These are phyloP conservation scores for Polyergus mexicanus DNA, from an alignment of 1,140 invertebrate species.

Conservation along the genomic window DNA sequence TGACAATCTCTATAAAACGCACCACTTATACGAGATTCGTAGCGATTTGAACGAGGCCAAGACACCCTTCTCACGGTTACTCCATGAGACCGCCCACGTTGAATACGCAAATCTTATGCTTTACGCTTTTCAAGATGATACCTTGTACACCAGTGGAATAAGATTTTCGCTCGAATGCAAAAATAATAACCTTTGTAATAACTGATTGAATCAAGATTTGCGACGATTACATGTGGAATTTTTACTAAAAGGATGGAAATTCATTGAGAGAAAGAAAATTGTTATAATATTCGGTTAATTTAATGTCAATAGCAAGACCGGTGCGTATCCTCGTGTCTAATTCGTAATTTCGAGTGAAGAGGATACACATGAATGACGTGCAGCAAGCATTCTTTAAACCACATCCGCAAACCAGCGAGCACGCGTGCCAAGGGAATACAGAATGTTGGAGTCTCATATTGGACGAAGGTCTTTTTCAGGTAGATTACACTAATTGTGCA, in stretches of 20 bases:
- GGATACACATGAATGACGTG: slow-evolving; percentile 81
- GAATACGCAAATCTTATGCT: slow-evolving; percentile 47
- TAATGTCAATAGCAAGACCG: neutral
- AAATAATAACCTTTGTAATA: slow-evolving; percentile 5
- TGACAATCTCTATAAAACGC: slow-evolving; percentile 46
- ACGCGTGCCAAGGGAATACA: slow-evolving; percentile 68
- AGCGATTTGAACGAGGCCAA: slow-evolving; percentile 51
- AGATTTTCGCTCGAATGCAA: slow-evolving; percentile 1
- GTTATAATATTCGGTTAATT: slow-evolving; percentile 18
- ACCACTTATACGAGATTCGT: slow-evolving; percentile 35
- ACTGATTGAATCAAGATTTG: slow-evolving; percentile 15
- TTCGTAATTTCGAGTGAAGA: slow-evolving; percentile 50
- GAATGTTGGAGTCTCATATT: slow-evolving; percentile 84
- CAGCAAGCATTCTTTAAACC: slow-evolving; percentile 79
- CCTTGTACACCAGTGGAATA: slow-evolving; percentile 15
- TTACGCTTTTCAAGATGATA: slow-evolving; percentile 26
- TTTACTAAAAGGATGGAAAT: neutral
- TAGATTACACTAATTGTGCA: slow-evolving; percentile 66
- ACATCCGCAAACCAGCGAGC: slow-evolving; percentile 70
- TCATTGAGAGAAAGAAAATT: neutral
- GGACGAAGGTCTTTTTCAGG: slow-evolving; percentile 84
- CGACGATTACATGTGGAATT: slow-evolving; percentile 23
- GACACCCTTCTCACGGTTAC: slow-evolving; percentile 49
- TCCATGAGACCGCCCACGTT: slow-evolving; percentile 53
- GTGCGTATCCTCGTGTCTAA: slow-evolving; percentile 27